Base-by-base conservation (phyloP, 2,113 vertebrate genomes). In the Pao palembangensis region DNA sequence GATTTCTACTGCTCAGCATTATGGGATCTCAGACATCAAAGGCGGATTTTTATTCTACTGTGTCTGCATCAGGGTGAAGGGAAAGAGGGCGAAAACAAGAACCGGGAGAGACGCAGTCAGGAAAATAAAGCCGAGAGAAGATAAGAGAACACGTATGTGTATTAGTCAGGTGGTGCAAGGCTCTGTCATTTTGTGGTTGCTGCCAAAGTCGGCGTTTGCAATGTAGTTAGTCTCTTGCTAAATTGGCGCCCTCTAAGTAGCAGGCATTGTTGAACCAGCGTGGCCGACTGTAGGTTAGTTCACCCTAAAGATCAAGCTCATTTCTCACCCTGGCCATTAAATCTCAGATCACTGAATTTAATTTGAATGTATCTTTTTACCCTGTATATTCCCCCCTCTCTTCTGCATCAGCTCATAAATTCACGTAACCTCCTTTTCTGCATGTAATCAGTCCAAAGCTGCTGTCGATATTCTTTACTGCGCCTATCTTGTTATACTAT, bases 1-100 rank as follows among this genome's bases (percentile, higher is more conserved):
- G 79, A 81, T 85, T 88, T 88, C 78, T 77, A 76, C 78, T 80
- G 82, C 83, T 89, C 88, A 89, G 88, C 89, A 88, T 88, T 87
- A 88, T 86, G 55, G 65, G 83, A 84, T 85, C 79, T 79, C 83
- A 88, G 83, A 88, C 88, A 84, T 88, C 87, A 89, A 87, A 89
- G 83, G 81, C 75, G 82, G 79, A 61, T 87, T 85, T 84, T 80
- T 73, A 65, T 81, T 86, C 75, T 55, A 78, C 81, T 73, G 68
- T 73, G 82, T 85, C 83, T 85, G 84, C 66, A 14, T 73, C 76
- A 54, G 55, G 20, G 62, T 18, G 69, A 63, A 71, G 52, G 15
- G 28, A 28, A 42, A 2, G 54, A 11, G 13, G 53, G 55, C 61
- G 69, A 74, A 73, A 64, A 55, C 43, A 77, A 65, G 55, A 61